Conservation (phyloP, 2,888 invertebrate genomes). For the Ophioninae sp. region DNA sequence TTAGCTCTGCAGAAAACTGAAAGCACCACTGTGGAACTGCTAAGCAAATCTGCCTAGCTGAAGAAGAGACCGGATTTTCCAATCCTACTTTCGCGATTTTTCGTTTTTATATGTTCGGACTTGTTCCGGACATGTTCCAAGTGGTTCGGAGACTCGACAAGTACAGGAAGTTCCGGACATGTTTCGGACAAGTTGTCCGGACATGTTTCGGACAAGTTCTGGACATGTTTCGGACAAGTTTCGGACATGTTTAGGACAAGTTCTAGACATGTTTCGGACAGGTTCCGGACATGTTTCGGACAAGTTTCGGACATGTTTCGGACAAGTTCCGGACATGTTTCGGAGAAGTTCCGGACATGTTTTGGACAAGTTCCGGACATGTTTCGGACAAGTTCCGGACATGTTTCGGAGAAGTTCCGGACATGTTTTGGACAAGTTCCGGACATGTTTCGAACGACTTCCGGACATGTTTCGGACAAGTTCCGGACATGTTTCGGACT, state of each 20-base stretch:
- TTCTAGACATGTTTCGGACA: neutral
- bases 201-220: neutral
- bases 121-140: neutral
- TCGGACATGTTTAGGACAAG: neutral
- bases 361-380: neutral
- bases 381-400: neutral
- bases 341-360: no score
- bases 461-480: neutral
- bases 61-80: neutral
- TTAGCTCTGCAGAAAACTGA: neutral
- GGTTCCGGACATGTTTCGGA: neutral
- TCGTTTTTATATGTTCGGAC: neutral
- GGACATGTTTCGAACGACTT: neutral
- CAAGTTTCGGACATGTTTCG: neutral
- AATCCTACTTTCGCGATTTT: no score
- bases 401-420: neutral
- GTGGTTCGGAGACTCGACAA: neutral
- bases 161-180: neutral
- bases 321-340: neutral
- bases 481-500: neutral
- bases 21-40: neutral
- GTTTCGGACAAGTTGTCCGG: neutral
- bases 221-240: neutral
- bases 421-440: constrained; percentile 1
- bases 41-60: neutral